These are phyloP conservation scores for Thalassaphorura encarpata DNA, from an alignment of 1,140 invertebrate species.

Conservation along the genomic window DNA sequence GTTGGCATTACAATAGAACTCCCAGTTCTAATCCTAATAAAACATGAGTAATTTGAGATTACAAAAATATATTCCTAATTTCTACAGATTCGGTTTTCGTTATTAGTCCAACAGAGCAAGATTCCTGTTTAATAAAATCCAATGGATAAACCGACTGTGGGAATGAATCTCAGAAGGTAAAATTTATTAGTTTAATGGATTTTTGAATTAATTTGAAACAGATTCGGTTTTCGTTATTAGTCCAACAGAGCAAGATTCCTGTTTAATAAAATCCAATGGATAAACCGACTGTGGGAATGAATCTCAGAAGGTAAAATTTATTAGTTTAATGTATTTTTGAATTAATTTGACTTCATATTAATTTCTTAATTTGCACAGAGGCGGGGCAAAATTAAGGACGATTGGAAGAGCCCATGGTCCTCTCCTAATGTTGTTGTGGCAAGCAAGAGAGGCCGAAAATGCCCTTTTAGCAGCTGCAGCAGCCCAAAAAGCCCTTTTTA, in stretches of 20 bases:
- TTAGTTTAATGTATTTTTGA: neutral
- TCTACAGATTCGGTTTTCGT: too few species aligned
- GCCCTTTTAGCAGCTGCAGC: constrained; percentile 41
- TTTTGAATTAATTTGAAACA: neutral
- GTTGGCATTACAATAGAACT: too few species aligned
- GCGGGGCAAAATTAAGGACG: constrained; percentile 44
- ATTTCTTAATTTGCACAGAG: constrained; percentile 37
- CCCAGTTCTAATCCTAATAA: too few species aligned
- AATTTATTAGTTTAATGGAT: neutral
- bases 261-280: too few species aligned
- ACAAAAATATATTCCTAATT: too few species aligned
- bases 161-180: constrained; percentile 6
- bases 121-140: too few species aligned
- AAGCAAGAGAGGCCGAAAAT: constrained; percentile 43
- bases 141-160: neutral
- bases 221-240: too few species aligned
- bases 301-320: constrained; percentile 1
- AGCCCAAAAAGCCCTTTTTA: constrained; percentile 42
- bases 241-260: too few species aligned
- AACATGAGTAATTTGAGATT: too few species aligned
- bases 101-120: too few species aligned
- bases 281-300: neutral
- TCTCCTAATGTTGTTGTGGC: constrained; percentile 46
- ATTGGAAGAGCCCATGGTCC: constrained; percentile 43
- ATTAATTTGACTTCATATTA: neutral